These are phyloP conservation scores for Drosophila cardini DNA, from an alignment of 1,140 invertebrate genomes.

Conservation along the genomic window DNA sequence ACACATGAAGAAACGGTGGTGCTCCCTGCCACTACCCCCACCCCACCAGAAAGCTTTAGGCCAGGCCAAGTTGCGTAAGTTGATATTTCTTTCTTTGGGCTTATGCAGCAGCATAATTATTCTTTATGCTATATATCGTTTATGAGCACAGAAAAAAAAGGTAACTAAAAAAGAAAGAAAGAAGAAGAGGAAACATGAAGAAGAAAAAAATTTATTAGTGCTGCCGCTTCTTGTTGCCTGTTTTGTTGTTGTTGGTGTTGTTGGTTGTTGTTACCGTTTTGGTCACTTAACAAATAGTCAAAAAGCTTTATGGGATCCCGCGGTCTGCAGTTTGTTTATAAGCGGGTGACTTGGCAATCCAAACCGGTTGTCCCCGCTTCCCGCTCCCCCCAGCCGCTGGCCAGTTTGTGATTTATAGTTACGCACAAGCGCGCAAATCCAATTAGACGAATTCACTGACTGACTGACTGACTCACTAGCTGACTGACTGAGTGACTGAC, in stretches of 20 bases:
- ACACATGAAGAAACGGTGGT: slow-evolving; percentile 13
- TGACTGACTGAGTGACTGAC: slow-evolving; percentile 25
- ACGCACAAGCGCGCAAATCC: slow-evolving; percentile 82
- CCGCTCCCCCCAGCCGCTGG: slow-evolving; percentile 11
- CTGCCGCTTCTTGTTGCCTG: slow-evolving; percentile 41
- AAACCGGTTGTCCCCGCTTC: slow-evolving; percentile 72
- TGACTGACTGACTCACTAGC: slow-evolving; percentile 55
- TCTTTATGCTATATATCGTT: slow-evolving; percentile 82
- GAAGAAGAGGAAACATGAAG: slow-evolving; percentile 1
- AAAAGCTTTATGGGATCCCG: slow-evolving; percentile 73
- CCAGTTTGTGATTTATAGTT: slow-evolving; percentile 76
- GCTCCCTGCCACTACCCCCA: neutral
- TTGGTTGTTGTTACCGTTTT: slow-evolving; percentile 74
- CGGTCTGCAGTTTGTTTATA: slow-evolving; percentile 69
- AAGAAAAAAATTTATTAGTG: neutral
- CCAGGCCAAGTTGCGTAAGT: slow-evolving; percentile 64
- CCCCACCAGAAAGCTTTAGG: slow-evolving; percentile 10
- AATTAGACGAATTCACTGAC: slow-evolving; percentile 72
- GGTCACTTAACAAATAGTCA: slow-evolving; percentile 79
- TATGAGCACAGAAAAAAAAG: slow-evolving; percentile 62
- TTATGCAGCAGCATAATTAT: slow-evolving; percentile 78
- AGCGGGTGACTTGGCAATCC: slow-evolving; percentile 81
- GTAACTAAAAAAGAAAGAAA: slow-evolving; percentile 44
- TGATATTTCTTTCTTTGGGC: slow-evolving; percentile 53
- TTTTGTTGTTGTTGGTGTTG: slow-evolving; percentile 20